phyloP scores from a whole-genome alignment of 2,113 vertebrate species.

The Ciconia boyciana region DNA sequence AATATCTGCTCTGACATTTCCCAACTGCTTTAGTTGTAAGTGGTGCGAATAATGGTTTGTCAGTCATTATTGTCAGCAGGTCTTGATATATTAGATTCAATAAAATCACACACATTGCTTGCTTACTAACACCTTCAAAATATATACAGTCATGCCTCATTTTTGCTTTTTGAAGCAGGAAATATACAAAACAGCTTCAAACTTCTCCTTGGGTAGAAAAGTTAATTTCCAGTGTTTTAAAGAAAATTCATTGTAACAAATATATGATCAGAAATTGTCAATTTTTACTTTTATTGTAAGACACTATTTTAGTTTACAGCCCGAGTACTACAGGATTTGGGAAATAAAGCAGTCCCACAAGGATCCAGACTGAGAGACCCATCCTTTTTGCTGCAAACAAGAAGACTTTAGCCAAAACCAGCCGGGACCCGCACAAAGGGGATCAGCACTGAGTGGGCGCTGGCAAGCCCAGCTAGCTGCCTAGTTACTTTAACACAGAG shows the following conservation, averaged over 20 bases:
- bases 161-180: background rate
- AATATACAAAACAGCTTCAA: background rate
- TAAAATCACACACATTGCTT: background rate
- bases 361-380: background rate
- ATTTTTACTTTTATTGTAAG: background rate
- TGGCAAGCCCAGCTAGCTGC: background rate
- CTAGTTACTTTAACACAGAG: background rate
- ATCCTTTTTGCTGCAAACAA: constrained; percentile 10
- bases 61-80: background rate
- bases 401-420: background rate
- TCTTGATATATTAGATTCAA: background rate
- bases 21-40: background rate
- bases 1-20: background rate
- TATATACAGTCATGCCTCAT: background rate
- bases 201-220: background rate
- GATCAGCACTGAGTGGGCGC: background rate
- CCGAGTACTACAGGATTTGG: background rate
- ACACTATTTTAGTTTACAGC: background rate
- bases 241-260: background rate
- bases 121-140: background rate
- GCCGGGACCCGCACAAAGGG: background rate
- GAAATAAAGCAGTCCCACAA: background rate
- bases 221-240: background rate
- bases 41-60: background rate
- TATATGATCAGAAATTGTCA: background rate